Evolutionary conservation across 2,113 vertebrate species (phyloP).

Genomic region (Melanerpes aurifrons): DNA sequence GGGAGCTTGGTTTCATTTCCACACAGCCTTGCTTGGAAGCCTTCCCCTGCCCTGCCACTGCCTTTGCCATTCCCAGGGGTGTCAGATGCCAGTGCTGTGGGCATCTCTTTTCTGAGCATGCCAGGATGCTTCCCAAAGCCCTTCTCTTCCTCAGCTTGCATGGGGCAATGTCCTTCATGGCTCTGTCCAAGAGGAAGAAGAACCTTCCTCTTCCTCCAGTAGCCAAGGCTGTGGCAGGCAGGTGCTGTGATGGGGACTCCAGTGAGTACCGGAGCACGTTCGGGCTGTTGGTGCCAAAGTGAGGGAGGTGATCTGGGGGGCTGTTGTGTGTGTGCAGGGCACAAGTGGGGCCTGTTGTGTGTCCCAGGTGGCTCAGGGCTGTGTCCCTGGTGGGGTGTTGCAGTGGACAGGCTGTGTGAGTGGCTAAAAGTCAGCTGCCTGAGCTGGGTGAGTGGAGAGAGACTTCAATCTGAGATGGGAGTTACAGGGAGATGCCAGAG

Average conservation of each 20-base stretch:
- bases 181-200: background rate
- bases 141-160: background rate
- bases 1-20: background rate
- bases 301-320: background rate
- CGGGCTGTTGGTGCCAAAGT: fast-evolving
- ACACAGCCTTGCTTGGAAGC: background rate
- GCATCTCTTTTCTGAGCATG: background rate
- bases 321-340: no score
- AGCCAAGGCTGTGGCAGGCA: background rate
- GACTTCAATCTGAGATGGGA: fast-evolving
- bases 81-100: fast-evolving
- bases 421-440: fast-evolving
- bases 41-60: fast-evolving
- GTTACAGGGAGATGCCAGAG: background rate
- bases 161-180: fast-evolving
- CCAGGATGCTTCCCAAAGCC: fast-evolving
- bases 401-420: background rate
- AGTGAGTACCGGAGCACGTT: fast-evolving
- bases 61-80: background rate
- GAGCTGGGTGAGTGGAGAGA: fast-evolving
- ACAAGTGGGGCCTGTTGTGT: no score
- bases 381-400: fast-evolving
- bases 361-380: background rate
- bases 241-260: background rate
- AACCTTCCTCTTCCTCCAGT: background rate